Percentiles rank a stretch among this genome's conserved stretches.
Evolutionary conservation across 2,113 vertebrate species (phyloP).

Genomic region (Sander lucioperca): DNA sequence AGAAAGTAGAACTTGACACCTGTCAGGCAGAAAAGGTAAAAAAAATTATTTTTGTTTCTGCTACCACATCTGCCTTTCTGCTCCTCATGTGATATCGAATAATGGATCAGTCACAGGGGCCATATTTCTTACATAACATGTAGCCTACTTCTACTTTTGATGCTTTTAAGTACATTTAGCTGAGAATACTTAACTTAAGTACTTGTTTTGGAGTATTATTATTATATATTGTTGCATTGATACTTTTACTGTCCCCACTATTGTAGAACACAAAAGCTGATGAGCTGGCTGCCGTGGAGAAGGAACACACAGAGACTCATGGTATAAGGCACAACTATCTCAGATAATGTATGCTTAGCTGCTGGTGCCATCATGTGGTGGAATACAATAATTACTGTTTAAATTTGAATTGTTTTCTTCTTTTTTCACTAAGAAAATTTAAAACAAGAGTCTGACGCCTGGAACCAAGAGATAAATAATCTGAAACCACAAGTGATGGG

Average conservation of each 20-base stretch:
- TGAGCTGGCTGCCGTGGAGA: background rate
- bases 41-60: background rate
- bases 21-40: conserved; percentile 53
- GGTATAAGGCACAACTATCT: conserved; percentile 21
- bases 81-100: background rate
- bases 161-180: too few species aligned
- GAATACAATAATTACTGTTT: background rate
- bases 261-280: conserved; percentile 12
- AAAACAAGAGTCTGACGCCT: conserved; percentile 30
- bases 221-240: too few species aligned
- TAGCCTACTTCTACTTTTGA: too few species aligned
- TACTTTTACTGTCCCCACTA: background rate
- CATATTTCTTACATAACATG: too few species aligned
- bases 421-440: conserved; percentile 25
- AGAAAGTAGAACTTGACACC: accelerated
- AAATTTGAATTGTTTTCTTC: background rate
- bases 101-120: too few species aligned
- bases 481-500: background rate
- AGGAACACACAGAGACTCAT: background rate
- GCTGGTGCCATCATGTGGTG: conserved; percentile 46
- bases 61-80: background rate
- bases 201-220: too few species aligned
- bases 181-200: too few species aligned
- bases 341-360: background rate
- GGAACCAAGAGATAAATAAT: conserved; percentile 3